Evolutionary conservation across 2,113 vertebrate species (phyloP).

Genomic region (Coreoperca whiteheadi): DNA sequence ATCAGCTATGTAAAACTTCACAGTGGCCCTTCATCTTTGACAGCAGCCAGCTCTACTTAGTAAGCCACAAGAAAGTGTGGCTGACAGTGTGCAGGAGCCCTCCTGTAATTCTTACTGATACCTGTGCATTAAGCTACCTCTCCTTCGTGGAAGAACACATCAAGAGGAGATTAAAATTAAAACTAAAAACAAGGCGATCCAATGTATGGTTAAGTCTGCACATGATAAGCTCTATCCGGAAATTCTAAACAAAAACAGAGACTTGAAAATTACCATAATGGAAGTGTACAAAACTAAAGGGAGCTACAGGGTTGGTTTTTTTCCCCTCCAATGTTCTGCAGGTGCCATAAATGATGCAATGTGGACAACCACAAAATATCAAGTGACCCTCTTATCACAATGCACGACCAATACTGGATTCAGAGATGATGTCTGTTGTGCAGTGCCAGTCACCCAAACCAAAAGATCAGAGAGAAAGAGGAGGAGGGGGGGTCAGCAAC

Average conservation of each 20-base stretch:
- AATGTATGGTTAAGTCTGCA: conserved; percentile 57
- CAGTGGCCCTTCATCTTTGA: conserved; percentile 77
- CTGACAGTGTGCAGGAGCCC: conserved; percentile 74
- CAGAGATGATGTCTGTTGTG: conserved; percentile 40
- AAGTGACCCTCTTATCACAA: conserved; percentile 59
- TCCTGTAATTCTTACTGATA: conserved; percentile 82
- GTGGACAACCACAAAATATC: conserved; percentile 66
- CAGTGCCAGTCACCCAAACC: conserved; percentile 34
- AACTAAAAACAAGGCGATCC: conserved; percentile 68
- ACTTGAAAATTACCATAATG: conserved; percentile 53
- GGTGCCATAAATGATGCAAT: conserved; percentile 60
- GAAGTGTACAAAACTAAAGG: conserved; percentile 26
- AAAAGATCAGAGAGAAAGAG: conserved; percentile 47
- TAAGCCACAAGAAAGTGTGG: conserved; percentile 83
- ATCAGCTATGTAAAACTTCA: conserved; percentile 80
- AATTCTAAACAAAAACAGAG: conserved; percentile 51
- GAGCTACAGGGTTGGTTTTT: conserved; percentile 8
- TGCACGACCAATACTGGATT: conserved; percentile 31
- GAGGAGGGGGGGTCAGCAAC: conserved; percentile 45
- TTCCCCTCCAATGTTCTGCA: conserved; percentile 21
- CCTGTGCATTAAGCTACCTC: conserved; percentile 76
- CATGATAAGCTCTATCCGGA: conserved; percentile 59
- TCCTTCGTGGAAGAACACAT: conserved; percentile 69
- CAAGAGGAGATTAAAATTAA: conserved; percentile 78
- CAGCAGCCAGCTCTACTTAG: conserved; percentile 78